Base-by-base conservation (phyloP, 2,797 vertebrate species). In the Spizella passerina region DNA sequence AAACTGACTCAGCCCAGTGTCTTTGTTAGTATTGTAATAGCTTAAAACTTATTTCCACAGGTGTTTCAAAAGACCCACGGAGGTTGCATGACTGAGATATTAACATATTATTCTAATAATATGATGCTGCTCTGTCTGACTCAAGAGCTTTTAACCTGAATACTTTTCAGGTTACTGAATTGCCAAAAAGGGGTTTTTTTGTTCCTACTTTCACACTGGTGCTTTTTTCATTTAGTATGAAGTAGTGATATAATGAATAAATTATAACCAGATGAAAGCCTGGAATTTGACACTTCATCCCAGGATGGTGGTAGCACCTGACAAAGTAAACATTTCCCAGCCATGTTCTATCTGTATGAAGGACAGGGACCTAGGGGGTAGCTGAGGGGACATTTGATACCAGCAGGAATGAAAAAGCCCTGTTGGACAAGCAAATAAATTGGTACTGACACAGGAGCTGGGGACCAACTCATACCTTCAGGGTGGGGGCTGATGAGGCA, bases 31-130 rank as follows among this genome's bases (percentile, higher is more conserved):
- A 90, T 91, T 88, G 70, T 92, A 93, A 87, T 22, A 87, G 94
- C 5, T 14, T 76, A 88, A 96, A 96, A 91, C 78, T 82, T 94
- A 93, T 96, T 98, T 97, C 96, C 89, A 88, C 97, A 98, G 97
- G 97, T 98, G 97, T 96, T 97, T 97, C 65, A 50, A 80, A 91
- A 97, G 93, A 86, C 79, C 81, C 63, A 41, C 39, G 50, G 89
- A 96, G 73, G 84, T 32, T 97, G 85, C 70, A 81, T 89, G 92
- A 93, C 93, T 95, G 91, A 97, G 97, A 96, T 64, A 86, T 97
- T 97, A 98, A 96, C 89, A 65, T 98, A 96, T 98, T 97, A 97
- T 98, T 98, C 63, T 97, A 97, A 98, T 96, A 97, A 97, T 84
- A 93, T 71, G 97, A 96, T 97, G 95, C 92, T 97, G 82, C 95